These are phyloP conservation scores for Oriolus oriolus DNA, from an alignment of 2,113 vertebrate species.

Conservation along the genomic window DNA sequence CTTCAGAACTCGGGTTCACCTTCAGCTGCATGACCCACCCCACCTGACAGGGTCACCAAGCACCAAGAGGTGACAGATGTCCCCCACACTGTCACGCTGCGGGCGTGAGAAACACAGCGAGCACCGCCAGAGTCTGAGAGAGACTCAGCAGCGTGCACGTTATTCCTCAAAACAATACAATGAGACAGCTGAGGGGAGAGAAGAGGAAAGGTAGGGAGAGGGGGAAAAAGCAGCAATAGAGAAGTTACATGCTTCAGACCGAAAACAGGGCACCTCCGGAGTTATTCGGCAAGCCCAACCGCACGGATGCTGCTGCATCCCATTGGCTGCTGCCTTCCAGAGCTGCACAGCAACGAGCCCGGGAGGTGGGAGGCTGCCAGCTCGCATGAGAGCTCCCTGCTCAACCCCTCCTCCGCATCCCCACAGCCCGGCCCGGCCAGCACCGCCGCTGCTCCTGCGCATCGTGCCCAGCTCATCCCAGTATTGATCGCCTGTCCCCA, in stretches of 20 bases:
- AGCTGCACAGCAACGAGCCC: slow-evolving; percentile 47
- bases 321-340: slow-evolving; percentile 16
- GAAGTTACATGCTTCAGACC: neutral
- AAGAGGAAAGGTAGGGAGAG: neutral
- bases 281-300: neutral
- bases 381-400: neutral
- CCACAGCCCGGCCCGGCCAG: neutral
- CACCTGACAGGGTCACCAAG: neutral
- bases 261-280: neutral
- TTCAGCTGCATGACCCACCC: neutral
- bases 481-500: neutral
- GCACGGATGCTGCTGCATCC: neutral
- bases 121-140: neutral
- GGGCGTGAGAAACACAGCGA: neutral
- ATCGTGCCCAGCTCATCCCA: neutral
- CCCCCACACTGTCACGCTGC: accelerated
- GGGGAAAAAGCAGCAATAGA: neutral
- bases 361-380: slow-evolving; percentile 18
- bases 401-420: neutral
- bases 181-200: neutral
- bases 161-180: neutral
- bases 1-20: neutral
- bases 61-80: neutral
- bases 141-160: neutral
- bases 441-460: neutral